Percentiles rank a stretch among this genome's conserved stretches.
These are phyloP conservation scores for Zootermopsis nevadensis DNA, from an alignment of 2,888 invertebrate species.

Conservation along the genomic window DNA sequence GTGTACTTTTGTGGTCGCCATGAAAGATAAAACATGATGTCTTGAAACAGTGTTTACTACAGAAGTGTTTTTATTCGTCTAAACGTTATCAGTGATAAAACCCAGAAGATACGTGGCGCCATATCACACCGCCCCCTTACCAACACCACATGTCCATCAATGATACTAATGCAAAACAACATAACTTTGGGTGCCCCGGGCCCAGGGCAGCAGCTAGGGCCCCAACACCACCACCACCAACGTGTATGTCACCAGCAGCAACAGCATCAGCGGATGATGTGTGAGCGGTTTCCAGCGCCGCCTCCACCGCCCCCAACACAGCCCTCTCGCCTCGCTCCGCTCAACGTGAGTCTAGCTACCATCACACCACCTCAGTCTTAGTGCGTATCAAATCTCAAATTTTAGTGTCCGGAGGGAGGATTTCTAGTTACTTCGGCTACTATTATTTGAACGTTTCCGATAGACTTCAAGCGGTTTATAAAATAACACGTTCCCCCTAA, in stretches of 20 bases:
- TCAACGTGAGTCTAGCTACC: slow-evolving; percentile 48
- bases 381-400: no score
- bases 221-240: slow-evolving; percentile 28
- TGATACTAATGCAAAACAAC: slow-evolving; percentile 53
- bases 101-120: neutral
- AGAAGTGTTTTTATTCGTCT: neutral
- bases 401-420: no score
- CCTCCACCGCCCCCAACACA: slow-evolving; percentile 32
- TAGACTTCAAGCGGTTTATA: no score
- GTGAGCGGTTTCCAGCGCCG: slow-evolving; percentile 45
- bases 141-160: slow-evolving; percentile 40
- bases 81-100: neutral
- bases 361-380: neutral
- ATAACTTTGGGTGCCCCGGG: slow-evolving; percentile 44
- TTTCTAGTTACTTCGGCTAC: no score
- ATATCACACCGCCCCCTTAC: neutral
- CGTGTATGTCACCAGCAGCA: slow-evolving; percentile 31
- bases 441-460: no score
- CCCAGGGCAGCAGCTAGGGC: slow-evolving; percentile 27
- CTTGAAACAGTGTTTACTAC: neutral
- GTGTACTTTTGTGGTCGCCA: neutral
- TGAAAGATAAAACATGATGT: neutral
- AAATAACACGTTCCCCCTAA: no score
- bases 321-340: slow-evolving; percentile 49
- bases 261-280: slow-evolving; percentile 42